Base-by-base conservation (phyloP, 1,140 invertebrate species). In the Aphelenchoides fujianensis region DNA sequence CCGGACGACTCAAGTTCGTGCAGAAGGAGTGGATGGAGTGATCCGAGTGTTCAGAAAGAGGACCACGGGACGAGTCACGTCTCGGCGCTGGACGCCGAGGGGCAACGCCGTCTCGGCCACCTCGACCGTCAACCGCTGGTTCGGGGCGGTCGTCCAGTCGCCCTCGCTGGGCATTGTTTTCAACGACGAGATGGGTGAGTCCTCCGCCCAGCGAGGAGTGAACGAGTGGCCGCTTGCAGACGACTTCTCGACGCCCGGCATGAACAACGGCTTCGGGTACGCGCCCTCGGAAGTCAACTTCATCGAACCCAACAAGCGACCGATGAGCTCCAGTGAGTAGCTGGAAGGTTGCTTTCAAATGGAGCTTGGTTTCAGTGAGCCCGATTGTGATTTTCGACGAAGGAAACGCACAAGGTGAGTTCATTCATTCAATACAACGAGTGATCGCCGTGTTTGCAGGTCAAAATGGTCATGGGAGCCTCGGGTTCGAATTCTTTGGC, bases 101-200 rank as follows among this genome's bases (percentile, higher is more conserved):
- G n/a, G 95, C 0, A 92, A 95, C 87, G 95, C 93, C 23, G 92
- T 97, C 5, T 90, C 92, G 0, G 89, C 92, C 30, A 97, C 95
- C 1, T 92, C 91, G 80, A 94, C 93, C 3, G 89, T 98, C 5
- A 97, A 98, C 86, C 88, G 89, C 31, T 90, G 91, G 93, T 96
- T 89, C 90, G 90, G 59, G 31, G 36, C 35, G 2, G 48, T 48
- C 0, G 57, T 61, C 3, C 64, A 62, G 19, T 89, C 91, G 41
- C 83, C 88, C 28, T 88, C 88, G 62, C 94, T 94, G 0, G 95
- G 94, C 27, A 93, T 98, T 52, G 86, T 97, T 2, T 88, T 94
- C 75, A 98, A 97, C 85, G 90, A 91, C 83, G 90, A 90, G 53
- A 96, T 97, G 93, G 92, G 95, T 84, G 94, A 97, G 84, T 97